These are phyloP conservation scores for Callyntrura guangdongensis DNA, from an alignment of 2,888 invertebrate species.

Conservation along the genomic window DNA sequence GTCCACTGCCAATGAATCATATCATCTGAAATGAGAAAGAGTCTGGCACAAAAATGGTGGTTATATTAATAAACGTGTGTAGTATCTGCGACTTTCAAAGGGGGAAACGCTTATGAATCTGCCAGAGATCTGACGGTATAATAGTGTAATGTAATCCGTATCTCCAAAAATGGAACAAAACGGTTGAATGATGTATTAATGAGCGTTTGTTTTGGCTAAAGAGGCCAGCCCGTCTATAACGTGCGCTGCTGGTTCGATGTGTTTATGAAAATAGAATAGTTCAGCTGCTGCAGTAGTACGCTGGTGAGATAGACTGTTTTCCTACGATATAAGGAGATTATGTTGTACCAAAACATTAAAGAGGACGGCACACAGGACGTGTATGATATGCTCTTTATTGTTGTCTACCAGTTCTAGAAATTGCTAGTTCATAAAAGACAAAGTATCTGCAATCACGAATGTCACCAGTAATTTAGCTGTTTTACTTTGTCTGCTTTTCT, in stretches of 20 bases:
- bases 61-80: not conserved
- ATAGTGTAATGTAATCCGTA: conserved; percentile 31
- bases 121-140: not conserved
- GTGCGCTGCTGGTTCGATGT: not conserved
- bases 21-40: not conserved
- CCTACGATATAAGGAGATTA: no score
- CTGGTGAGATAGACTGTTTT: no score
- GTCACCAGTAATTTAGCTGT: conserved; percentile 14
- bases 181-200: conserved; percentile 43
- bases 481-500: conserved; percentile 9
- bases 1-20: conserved; percentile 58
- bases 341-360: no score
- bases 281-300: not conserved
- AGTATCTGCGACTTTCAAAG: not conserved
- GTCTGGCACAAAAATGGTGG: not conserved
- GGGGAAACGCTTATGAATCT: not conserved
- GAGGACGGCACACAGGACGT: no score
- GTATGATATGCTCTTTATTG: conserved; percentile 16
- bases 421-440: not conserved
- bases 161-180: conserved; percentile 50
- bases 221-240: not conserved
- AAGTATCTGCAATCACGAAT: conserved; percentile 17
- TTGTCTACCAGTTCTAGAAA: not conserved
- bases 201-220: conserved; percentile 23
- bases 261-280: conserved; percentile 9